Evolutionary conservation across 2,888 invertebrate species (phyloP).

Genomic region (Rhagonycha lutea): DNA sequence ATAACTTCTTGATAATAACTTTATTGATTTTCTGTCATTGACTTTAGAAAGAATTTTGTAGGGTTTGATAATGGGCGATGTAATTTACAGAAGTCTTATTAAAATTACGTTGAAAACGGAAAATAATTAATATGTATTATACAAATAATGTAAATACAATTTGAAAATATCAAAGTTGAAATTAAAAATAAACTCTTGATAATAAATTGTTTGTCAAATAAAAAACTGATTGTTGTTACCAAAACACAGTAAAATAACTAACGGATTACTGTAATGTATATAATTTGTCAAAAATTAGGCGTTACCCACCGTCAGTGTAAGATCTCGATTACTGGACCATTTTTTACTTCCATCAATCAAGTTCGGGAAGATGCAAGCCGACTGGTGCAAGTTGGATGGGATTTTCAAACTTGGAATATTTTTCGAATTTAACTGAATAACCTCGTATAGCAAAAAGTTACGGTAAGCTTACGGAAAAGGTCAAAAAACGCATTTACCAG

Average conservation of each 20-base stretch:
- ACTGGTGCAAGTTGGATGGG: neutral
- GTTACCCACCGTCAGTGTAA: no score
- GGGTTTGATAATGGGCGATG: neutral
- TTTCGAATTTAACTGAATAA: neutral
- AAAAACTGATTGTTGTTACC: neutral
- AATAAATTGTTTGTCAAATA: neutral
- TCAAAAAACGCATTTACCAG: neutral
- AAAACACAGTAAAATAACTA: neutral
- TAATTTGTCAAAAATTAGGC: neutral
- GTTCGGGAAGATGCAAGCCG: no score
- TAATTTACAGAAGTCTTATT: neutral
- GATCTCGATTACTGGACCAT: neutral
- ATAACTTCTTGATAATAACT: neutral
- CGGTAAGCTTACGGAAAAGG: neutral
- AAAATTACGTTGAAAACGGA: neutral
- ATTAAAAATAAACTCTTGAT: neutral
- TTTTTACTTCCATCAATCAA: neutral
- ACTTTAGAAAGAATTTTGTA: neutral
- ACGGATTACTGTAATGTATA: neutral
- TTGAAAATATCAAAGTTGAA: neutral
- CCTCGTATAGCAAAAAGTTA: neutral
- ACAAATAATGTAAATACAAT: neutral
- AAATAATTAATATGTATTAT: neutral
- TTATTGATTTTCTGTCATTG: neutral
- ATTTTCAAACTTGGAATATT: neutral